phyloP scores from a whole-genome alignment of 2,888 invertebrate species.

The Lasius platythorax region DNA sequence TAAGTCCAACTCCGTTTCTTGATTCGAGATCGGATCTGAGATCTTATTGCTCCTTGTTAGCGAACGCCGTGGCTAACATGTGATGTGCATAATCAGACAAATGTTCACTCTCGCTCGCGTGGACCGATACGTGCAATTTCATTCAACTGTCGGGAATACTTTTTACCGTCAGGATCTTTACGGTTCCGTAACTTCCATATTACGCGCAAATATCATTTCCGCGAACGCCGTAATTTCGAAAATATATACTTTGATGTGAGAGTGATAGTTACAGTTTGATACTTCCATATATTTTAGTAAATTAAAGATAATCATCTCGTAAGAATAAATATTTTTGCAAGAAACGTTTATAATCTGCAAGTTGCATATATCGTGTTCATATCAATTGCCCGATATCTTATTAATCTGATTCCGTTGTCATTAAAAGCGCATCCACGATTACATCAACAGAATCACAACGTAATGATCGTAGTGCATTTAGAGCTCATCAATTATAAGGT shows the following conservation, averaged over 20 bases:
- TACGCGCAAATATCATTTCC: constrained; percentile 46
- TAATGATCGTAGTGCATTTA: constrained; percentile 3
- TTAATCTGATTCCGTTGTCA: neutral
- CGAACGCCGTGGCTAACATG: constrained; percentile 30
- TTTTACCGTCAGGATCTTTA: constrained; percentile 11
- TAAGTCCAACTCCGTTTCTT: constrained; percentile 57
- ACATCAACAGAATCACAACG: constrained; percentile 3
- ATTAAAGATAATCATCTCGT: constrained; percentile 10
- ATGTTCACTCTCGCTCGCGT: constrained; percentile 45
- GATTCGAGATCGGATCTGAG: constrained; percentile 62
- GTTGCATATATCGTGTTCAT: neutral
- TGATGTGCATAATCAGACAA: constrained; percentile 63
- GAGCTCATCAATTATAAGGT: constrained; percentile 26
- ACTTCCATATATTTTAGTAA: constrained; percentile 10
- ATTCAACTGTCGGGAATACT: constrained; percentile 30
- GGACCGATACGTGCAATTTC: constrained; percentile 47
- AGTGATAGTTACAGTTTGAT: neutral
- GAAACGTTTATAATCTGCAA: neutral
- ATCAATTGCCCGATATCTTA: neutral
- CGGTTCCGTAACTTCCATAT: constrained; percentile 30
- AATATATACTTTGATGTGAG: constrained; percentile 9
- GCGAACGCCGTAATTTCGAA: constrained; percentile 23
- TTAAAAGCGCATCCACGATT: neutral
- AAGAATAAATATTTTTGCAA: neutral
- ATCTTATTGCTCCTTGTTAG: constrained; percentile 58